Evolutionary conservation across 2,113 vertebrate species (phyloP), one percentile per base, ranked within the genome.

Genomic region (Notarius lentiginosus): DNA sequence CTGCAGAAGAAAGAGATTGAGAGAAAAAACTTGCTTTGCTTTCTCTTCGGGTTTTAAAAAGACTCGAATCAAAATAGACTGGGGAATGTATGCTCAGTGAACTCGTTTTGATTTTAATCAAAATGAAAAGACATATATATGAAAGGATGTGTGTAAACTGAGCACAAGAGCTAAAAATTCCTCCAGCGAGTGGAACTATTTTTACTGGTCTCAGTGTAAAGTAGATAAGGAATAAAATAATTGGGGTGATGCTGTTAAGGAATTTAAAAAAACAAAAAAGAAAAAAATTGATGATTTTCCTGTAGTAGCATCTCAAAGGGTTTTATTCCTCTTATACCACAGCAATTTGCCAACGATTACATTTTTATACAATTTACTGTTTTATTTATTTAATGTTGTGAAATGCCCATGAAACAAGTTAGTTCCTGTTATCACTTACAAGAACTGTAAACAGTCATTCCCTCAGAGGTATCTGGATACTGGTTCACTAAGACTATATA

Each of bases 101-200:
- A 63, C 72, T 34, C 49, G 47, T 70, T 81, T 66, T 58, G 34
- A 84, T 77, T 86, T 80, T 86, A 89, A 90, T 86, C 41, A 87
- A 83, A 61, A 81, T 20, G 51, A 61, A 30, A 55, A 87, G 61
- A 27, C 79, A 49, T 41, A 30, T 14, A 66, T 79, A 27, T 47
- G 6, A 41, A 47, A 1, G 17, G 34, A 24, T 30, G 63, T 51
- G 27, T 53, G 7, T 18, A 34, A 2, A 79, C 58, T 66, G 51
- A 80, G 72, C 56, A 85, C 27, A 85, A 58, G 56, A 22, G 27
- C 30, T 24, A 53, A 34, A 79, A 68, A 87, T 56, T 68, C 51
- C 15, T 68, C 30, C 18, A 76, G 41, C 1, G n/a, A 82, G 85
- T n/a, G 41, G 8, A 14, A 3, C 7, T 83, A 83, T 68, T 75